Conservation (phyloP, 2,888 invertebrate genomes). For the Oxystoma pomonae region DNA sequence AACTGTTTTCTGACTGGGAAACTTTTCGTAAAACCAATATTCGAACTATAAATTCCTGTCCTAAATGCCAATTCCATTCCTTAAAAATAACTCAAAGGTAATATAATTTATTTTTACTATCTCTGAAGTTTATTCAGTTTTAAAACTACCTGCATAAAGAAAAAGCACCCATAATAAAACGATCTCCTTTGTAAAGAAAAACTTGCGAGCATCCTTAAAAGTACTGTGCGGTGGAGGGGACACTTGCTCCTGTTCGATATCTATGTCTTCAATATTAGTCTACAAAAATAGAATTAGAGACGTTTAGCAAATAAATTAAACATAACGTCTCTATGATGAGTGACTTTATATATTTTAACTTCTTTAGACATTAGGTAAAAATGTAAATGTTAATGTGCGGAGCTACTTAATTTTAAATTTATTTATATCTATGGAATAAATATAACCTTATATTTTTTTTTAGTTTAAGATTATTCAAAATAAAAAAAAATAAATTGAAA, state of each 20-base stretch:
- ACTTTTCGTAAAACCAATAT: not conserved
- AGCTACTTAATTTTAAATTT: too few species aligned
- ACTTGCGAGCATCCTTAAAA: not conserved
- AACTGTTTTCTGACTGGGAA: not conserved
- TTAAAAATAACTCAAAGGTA: too few species aligned
- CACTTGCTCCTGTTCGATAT: not conserved
- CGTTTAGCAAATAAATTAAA: too few species aligned
- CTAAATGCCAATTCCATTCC: not conserved
- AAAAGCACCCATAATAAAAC: not conserved
- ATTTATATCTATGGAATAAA: too few species aligned
- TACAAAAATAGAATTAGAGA: not conserved
- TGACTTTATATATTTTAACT: too few species aligned
- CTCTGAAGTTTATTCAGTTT: not conserved
- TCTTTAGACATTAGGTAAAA: too few species aligned
- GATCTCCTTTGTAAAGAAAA: not conserved
- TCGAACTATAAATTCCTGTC: not conserved
- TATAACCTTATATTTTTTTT: too few species aligned
- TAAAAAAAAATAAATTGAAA: too few species aligned
- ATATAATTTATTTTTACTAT: too few species aligned
- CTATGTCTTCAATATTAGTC: not conserved
- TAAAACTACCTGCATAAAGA: not conserved
- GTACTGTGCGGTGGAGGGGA: not conserved
- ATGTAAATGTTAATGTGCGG: too few species aligned
- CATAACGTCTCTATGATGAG: too few species aligned
- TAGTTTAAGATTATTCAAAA: too few species aligned